Base-by-base conservation (phyloP, 2,888 invertebrate genomes). In the Melangyna quadrimaculata region DNA sequence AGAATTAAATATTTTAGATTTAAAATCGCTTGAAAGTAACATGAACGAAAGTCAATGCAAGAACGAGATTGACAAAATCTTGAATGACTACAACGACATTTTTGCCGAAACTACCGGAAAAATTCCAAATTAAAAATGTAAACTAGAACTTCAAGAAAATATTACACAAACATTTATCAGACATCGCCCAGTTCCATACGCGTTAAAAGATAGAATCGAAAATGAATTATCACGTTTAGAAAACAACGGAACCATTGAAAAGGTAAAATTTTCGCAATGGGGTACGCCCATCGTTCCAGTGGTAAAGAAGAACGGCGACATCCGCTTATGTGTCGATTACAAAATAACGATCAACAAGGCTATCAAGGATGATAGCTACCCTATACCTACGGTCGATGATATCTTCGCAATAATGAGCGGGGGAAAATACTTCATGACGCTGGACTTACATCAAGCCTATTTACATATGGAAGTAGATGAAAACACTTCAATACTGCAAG, bases 401-500 rank as follows among this genome's bases (percentile, higher is more conserved):
- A 74, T 73, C 19, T 80, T 79, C 14, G 72, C 79, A 35, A 65
- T 24, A 45, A 57, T 73, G 65, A 57, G 70, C n/a, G 87, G 88
- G 7, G 84, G 87, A 45, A 45, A 65, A 40, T 88, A 90, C 87
- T 83, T 89, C 14, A 14, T 27, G 1, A 53, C 27, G n/a, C 53
- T 53, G 14, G 27, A 53, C n/a, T 27, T 27, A 27, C 27, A 53
- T 27, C 27, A 53, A 53, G 53, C 71, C 79, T 90, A 89, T 71
- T 88, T 89, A 78, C 90, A 90, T 80, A 78, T 90, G n/a, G 88
- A 88, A 72, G 51, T 90, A 2, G 88, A 89, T n/a, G 57, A 78
- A 24, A 89, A 89, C 27, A 73, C 82, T 9, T 87, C 87, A 19
- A 88, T 78, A 12, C 77, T 89, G n/a, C 80, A 88, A 14, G 88